Evolutionary conservation across 1,140 invertebrate species (phyloP), one percentile per base, ranked within the genome.

Genomic region (Lethrus apterus): DNA sequence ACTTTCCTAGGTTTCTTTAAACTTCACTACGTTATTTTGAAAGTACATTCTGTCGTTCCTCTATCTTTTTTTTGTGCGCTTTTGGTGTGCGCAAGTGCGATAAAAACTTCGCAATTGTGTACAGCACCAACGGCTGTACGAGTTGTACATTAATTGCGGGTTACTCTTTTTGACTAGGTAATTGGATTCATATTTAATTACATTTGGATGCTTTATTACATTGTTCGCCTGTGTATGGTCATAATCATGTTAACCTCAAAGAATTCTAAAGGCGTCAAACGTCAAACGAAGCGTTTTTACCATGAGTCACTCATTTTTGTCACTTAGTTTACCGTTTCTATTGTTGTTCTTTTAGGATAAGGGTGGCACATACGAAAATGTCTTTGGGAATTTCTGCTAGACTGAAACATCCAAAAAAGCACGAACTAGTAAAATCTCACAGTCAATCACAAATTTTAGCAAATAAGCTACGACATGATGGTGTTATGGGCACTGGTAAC

Each of bases 381-480:
- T 66, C 64, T 54, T 52, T 64, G 56, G 58, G 63, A 47, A 56
- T 66, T 35, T 63, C 63, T 26, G 57, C 65, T 18, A 59, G 63
- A 26, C 46, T 67, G 30, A 65, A 63, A 53, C 53, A 63, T 45
- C 57, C 62, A 20, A 65, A 62, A 46, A 64, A 64, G 50, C 59
- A 63, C 33, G 65, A 67, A 50, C 45, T 67, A 31, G 46, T 59
- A 17, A 67, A 65, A 48, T 65, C 63, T 1, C 64, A 64, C 32
- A 64, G 60, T 54, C 65, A 65, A 45, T 61, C 62, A 11, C 65
- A 65, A 47, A 52, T 66, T 41, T 54, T 67, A 19, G 63, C 62
- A 3, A 65, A 58, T 43, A 65, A 65, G 51, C 38, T 67, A 10
- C 50, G 61, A 44, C 63, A 65, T 52, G 65, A 67, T 62, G 65